Percentiles rank a stretch among this genome's conserved stretches.
phyloP scores from a whole-genome alignment of 2,797 vertebrate genomes.

The Poliocrania exsul region DNA sequence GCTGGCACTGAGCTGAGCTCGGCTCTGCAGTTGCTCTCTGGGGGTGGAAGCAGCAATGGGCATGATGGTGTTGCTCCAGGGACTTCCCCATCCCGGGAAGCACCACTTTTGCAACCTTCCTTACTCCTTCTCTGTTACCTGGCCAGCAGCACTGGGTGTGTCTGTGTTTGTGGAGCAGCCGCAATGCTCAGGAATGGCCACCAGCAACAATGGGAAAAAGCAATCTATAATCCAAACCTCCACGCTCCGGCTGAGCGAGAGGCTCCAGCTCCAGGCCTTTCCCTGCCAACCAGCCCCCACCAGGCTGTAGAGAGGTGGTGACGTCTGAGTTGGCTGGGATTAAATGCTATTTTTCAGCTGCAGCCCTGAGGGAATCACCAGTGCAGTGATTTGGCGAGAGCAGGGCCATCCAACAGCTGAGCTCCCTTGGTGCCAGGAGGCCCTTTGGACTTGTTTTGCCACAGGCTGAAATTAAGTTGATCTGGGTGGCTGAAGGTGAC shows the following conservation, averaged over 20 bases:
- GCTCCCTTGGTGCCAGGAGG: background rate
- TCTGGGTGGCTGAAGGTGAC: background rate
- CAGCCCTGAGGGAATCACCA: background rate
- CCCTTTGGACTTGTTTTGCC: background rate
- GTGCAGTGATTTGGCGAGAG: background rate
- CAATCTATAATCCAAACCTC: background rate
- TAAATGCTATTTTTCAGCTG: background rate
- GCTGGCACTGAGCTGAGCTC: background rate
- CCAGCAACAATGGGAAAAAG: background rate
- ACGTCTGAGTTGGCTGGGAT: background rate
- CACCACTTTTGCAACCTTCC: background rate
- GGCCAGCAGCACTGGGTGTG: fast-evolving
- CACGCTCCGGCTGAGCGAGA: fast-evolving
- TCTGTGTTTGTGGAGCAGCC: background rate
- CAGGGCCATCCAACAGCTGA: fast-evolving
- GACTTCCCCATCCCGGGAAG: background rate
- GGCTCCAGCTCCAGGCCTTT: background rate
- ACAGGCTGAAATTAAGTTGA: background rate
- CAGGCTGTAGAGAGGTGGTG: background rate
- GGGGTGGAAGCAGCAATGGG: background rate
- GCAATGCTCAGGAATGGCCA: background rate
- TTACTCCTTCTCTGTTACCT: background rate
- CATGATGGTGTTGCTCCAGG: background rate
- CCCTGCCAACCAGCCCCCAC: background rate
- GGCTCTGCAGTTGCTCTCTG: fast-evolving